A percentile compares a stretch with the other conserved stretches of the same genome.
Conservation (phyloP, 2,888 invertebrate genomes). For the Yponomeuta malinellus region DNA sequence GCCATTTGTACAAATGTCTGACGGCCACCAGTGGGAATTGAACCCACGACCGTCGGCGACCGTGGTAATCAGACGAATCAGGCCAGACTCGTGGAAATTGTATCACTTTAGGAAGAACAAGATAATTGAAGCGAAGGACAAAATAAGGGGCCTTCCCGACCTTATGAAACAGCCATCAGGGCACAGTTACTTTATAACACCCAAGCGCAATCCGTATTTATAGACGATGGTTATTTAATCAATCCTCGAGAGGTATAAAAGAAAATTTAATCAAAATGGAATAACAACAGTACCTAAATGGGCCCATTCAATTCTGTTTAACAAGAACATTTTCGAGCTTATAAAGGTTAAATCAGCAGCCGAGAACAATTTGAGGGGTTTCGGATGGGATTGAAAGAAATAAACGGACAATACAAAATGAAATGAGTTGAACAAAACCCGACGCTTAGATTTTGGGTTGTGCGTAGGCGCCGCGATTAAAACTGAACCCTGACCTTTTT, state of each 20-base stretch:
- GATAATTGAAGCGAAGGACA: background rate
- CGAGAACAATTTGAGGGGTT: constrained; percentile 32
- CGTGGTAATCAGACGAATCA: no score
- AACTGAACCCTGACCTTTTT: background rate
- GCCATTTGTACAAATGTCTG: no score
- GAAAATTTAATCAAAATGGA: constrained; percentile 42
- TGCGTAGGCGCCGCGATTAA: background rate
- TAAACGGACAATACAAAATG: constrained; percentile 30
- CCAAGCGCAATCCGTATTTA: background rate
- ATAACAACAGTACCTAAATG: constrained; percentile 30
- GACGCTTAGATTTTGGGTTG: background rate
- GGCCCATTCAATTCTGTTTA: constrained; percentile 34
- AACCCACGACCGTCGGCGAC: no score
- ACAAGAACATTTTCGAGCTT: constrained; percentile 33
- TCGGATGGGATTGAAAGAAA: constrained; percentile 28
- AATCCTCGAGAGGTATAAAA: constrained; percentile 5
- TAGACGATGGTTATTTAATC: constrained; percentile 12
- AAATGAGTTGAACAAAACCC: constrained; percentile 25
- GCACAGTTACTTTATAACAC: background rate
- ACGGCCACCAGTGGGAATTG: no score
- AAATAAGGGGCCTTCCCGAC: background rate
- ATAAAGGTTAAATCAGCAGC: constrained; percentile 32
- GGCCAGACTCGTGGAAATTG: background rate
- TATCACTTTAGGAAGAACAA: background rate
- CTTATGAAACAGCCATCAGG: background rate